These are phyloP conservation scores for Heliconius sara DNA, from an alignment of 2,888 invertebrate species.

Conservation along the genomic window DNA sequence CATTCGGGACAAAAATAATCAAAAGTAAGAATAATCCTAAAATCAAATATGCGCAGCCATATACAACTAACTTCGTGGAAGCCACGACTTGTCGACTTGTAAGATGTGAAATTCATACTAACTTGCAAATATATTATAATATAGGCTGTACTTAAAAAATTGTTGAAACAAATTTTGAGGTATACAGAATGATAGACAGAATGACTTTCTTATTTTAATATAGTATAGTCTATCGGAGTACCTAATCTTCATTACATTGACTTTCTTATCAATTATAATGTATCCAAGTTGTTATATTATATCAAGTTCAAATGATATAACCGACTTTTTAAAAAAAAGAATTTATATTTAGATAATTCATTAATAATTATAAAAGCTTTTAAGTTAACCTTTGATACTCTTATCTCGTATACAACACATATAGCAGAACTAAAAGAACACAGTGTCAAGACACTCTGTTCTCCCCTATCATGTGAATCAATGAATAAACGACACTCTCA, in stretches of 20 bases:
- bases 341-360: neutral
- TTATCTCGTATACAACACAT: neutral
- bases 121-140: too few relatives aligned
- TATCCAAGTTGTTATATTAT: neutral
- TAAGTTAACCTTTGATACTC: neutral
- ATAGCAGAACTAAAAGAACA: neutral
- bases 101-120: too few relatives aligned
- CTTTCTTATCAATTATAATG: constrained; percentile 9
- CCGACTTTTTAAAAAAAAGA: neutral
- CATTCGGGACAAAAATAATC: too few relatives aligned
- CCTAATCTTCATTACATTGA: neutral
- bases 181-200: neutral
- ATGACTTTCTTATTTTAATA: neutral
- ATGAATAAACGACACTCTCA: too few relatives aligned
- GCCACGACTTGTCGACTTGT: too few relatives aligned
- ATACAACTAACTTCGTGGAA: too few relatives aligned
- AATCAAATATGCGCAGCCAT: too few relatives aligned
- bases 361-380: neutral
- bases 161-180: too few relatives aligned
- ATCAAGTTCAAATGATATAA: constrained; percentile 14
- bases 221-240: neutral
- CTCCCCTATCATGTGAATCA: neutral
- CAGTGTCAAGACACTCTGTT: neutral
- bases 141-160: too few relatives aligned
- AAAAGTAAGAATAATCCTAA: too few relatives aligned